Base-by-base conservation (phyloP, 2,888 invertebrate species). In the Spilarctia lutea region DNA sequence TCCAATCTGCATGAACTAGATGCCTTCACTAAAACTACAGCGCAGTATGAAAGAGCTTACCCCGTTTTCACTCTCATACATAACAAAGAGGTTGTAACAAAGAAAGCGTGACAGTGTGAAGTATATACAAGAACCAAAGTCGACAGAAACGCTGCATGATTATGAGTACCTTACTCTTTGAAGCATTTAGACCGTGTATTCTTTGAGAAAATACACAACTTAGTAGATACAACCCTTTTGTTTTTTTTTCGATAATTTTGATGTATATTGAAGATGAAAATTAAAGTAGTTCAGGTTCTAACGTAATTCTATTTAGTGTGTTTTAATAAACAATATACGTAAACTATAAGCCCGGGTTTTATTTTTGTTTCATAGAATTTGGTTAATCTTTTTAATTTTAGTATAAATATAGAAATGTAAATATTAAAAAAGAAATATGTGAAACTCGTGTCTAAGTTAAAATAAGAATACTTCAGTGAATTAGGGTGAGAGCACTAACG, bases 141-240 rank as follows among this genome's bases (percentile, higher is more conserved):
- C 71, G 70, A 65, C 65, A 73, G 76, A 78, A 78, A 85, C 77
- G 39, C 69, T 78, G 71, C 63, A 79, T 81, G 81, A 82, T 80
- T 84, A 79, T 76, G 78, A 83, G 78, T 79, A 78, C 73, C 75
- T 18, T 42, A 67, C 71, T 83, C 75, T 85, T 81, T 84, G 81
- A 78, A 63, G 67, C 69, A 81, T 85, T 85, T 84, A 81, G 86
- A 84, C 77, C 86, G 84, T 85, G 73, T 85, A 81, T 76, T 78
- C 78, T 79, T 82, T 73, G 69, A 70, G 24, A 65, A 68, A 72
- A 75, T 42, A 72, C 45, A 7, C 66, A 20, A 42, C 20, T 45
- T 68, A 10, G 35, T 24, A 52, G 42, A 35, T 71, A 30, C 69
- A 30, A 45, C 42, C 27, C 27, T 71, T 75, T 66, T 42, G 65